Evolutionary conservation across 2,888 invertebrate species (phyloP), one percentile per base, ranked within the genome.

Genomic region (Drosophila rellima): DNA sequence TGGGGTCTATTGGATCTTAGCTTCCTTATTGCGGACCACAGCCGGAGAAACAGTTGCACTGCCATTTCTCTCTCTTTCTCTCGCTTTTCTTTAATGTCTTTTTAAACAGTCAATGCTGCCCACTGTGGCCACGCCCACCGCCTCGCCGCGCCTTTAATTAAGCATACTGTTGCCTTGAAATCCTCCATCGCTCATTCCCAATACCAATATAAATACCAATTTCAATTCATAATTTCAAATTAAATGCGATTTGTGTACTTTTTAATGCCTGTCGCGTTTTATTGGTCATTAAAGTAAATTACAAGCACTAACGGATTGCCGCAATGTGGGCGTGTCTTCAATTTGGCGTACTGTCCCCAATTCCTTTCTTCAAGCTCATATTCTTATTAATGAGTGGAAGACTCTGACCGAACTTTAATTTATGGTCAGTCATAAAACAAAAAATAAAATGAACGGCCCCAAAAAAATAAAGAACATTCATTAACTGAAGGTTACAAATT

Each of bases 241-340:
- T 47, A 60, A 75, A 63, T 68, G 72, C 72, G 68, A 72, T 68
- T 77, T 67, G 51, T 71, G 39, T 71, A 33, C 10, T 26, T 52
- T 39, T 52, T 40, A n/a, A 20, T 23, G 33, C 61, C 31, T 60
- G 62, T 62, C 69, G 50, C 64, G 52, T 71, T 82, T 82, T 77
- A 82, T 82, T 61, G 82, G 35, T 59, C 82, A 73, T 79, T 67
- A 82, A 82, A 77, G 59, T 60, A 62, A 72, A 72, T 79, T 74
- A 79, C 66, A 67, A 47, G 45, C 33, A 48, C 59, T 18, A 52
- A 55, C 51, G 50, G 35, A 70, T 56, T 61, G 61, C 48, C 35
- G 13, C 13, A 17, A 29, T 35, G 26, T 37, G 67, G 62, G 62
- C 45, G 57, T 47, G 11, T 13, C 44, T 35, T 42, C 33, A 44